Base-by-base conservation (phyloP, 1,140 invertebrate genomes). In the Drosophila equinoxialis region DNA sequence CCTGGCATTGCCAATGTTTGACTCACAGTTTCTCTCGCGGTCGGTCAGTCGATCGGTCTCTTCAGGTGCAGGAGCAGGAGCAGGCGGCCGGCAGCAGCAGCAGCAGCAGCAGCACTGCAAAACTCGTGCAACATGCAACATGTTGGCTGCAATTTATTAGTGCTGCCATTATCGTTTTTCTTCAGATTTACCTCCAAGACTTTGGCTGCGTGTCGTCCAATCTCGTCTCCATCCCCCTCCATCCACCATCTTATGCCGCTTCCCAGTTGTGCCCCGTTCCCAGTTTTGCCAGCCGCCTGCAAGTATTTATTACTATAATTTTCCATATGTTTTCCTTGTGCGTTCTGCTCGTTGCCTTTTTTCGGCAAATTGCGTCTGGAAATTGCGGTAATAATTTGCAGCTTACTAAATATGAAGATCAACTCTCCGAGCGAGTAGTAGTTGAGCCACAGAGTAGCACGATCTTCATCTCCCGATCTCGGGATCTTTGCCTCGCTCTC, bases 111-210 rank as follows among this genome's bases (percentile, higher is more conserved):
- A 17, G 17, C 17, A 33, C 68, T 54, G 51, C n/a, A 26, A 39
- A 58, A 63, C 77, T 79, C 84, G 80, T 87, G 84, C 84, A 89
- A 71, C 84, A 87, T 87, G 84, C 84, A 87, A 84, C 84, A 87
- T 87, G 84, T 89, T 89, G 80, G 80, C 80, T 82, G 84, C 84
- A 89, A 89, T 89, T 89, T 89, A 89, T 89, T 89, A 89, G 84
- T 89, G 84, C 84, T 89, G 84, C 84, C 84, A 89, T 89, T 89
- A 89, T 89, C 84, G 84, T 90, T 89, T 90, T 89, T 89, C 84
- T 89, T 89, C 85, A 89, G 84, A 89, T 84, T 89, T 84, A 81
- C 77, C 73, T 79, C 63, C 78, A 66, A 70, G 67, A 26, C 48
- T 30, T 60, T 59, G 26, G 59, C 71, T 71, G 67, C 71, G 77